These are phyloP conservation scores for Osedax frankpressi DNA, from an alignment of 2,888 invertebrate species.

Conservation along the genomic window DNA sequence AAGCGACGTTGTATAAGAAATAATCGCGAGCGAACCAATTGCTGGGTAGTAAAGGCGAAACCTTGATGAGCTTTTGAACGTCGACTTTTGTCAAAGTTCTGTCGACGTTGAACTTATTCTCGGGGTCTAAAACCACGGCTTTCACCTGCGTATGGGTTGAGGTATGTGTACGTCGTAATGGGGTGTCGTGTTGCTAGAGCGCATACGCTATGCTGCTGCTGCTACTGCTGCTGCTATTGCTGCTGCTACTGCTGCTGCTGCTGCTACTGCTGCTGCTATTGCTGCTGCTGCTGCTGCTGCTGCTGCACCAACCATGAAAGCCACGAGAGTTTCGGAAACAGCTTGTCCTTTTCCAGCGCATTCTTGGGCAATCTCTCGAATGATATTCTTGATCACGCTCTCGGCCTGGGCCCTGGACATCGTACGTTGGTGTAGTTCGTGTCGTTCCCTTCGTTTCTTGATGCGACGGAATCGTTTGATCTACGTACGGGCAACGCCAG, in stretches of 20 bases:
- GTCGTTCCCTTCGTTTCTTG: background rate
- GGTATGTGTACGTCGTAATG: no score
- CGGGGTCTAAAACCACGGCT: constrained; percentile 45
- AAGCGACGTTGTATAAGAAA: no score
- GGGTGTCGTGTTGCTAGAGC: no score
- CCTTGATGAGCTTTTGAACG: constrained; percentile 46
- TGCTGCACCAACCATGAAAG: constrained; percentile 42
- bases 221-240: background rate
- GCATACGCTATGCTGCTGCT: background rate
- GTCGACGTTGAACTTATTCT: constrained; percentile 47
- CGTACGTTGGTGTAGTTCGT: background rate
- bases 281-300: constrained; percentile 25
- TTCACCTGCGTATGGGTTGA: constrained; percentile 45
- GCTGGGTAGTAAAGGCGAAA: constrained; percentile 23
- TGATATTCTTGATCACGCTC: constrained; percentile 47
- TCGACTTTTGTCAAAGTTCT: constrained; percentile 47
- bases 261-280: background rate
- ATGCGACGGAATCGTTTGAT: background rate
- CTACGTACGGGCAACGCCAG: no score
- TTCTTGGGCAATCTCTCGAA: constrained; percentile 46
- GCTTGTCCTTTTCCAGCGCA: constrained; percentile 46
- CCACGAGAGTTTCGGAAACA: constrained; percentile 47
- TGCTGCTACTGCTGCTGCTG: background rate
- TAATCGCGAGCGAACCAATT: no score
- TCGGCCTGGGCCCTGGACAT: constrained; percentile 47